Evolutionary conservation across 2,888 invertebrate species (phyloP), one percentile per base, ranked within the genome.

Genomic region (Drosophila aldrichi): DNA sequence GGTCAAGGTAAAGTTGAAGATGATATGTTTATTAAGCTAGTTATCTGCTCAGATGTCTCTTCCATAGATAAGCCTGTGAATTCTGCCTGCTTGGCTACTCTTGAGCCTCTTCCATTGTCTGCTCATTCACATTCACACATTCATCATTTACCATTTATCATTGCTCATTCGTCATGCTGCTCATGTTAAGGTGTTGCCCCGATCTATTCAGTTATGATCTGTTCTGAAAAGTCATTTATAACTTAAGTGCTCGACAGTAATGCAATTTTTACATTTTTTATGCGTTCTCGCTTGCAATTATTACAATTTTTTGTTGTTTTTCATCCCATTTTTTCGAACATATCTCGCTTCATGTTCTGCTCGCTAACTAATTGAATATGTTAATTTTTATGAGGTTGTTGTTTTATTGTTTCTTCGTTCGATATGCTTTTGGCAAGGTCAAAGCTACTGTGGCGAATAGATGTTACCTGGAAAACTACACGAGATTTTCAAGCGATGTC

Each of bases 301-400:
- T 68, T 70, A 78, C 40, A 20, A 25, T 25, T 25, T 25, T 36
- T n/a, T 57, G 34, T 57, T 46, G 38, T 14, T 48, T 18, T 36
- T 10, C 12, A n/a, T 16, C 10, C 36, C 3, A 20, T 22, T 38
- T 46, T 52, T 79, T 70, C 55, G 63, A 76, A 88, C 83, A 88
- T 67, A 71, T 73, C 68, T 67, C 61, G 16, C 67, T 70, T 55
- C 76, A 68, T 84, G 84, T 78, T 70, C 65, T 58, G 68, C 49
- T 67, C 44, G 52, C 40, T 57, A 61, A 68, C 68, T 88, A 87
- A 88, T 74, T 88, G 89, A 76, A 73, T 83, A 79, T 86, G 74
- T 72, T 68, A 72, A 81, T 86, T 79, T 67, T 65, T 48, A 71
- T 81, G 70, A 71, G 49, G 46, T 41, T 77, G 32, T 80, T 76